A percentile compares a stretch with the other conserved stretches of the same genome.
Conservation (phyloP, 2,113 vertebrate species). For the Grallaria varia region DNA sequence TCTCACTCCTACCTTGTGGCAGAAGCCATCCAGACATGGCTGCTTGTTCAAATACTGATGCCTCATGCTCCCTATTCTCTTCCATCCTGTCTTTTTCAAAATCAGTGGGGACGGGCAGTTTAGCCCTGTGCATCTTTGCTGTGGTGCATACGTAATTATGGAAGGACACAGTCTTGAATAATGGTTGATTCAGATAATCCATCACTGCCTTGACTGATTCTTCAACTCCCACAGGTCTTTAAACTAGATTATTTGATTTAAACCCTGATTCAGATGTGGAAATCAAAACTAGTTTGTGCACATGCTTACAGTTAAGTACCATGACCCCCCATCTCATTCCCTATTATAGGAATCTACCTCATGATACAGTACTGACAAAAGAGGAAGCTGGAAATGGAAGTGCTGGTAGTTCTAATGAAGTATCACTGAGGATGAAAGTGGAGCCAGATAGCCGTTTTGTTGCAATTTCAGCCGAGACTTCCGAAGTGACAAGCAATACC, state of each 20-base stretch:
- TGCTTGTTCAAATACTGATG: neutral
- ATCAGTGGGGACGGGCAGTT: neutral
- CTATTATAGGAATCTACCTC: neutral
- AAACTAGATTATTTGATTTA: neutral
- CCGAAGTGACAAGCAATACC: neutral
- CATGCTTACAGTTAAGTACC: neutral
- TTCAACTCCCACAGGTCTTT: neutral
- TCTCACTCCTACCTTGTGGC: neutral
- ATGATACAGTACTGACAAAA: neutral
- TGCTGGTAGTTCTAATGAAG: neutral
- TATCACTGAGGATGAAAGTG: neutral
- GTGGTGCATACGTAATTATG: neutral
- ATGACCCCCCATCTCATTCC: neutral
- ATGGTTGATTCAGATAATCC: neutral
- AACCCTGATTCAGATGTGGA: neutral
- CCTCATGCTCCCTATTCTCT: neutral
- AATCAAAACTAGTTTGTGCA: neutral
- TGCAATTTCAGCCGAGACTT: neutral
- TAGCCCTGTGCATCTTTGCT: neutral
- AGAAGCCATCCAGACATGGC: neutral
- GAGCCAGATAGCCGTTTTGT: neutral
- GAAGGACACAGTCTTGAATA: neutral
- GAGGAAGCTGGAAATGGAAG: neutral
- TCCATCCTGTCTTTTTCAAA: neutral
- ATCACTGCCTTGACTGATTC: neutral